Conservation (phyloP, 2,888 invertebrate species). For the Carpatolechia fugitivella region DNA sequence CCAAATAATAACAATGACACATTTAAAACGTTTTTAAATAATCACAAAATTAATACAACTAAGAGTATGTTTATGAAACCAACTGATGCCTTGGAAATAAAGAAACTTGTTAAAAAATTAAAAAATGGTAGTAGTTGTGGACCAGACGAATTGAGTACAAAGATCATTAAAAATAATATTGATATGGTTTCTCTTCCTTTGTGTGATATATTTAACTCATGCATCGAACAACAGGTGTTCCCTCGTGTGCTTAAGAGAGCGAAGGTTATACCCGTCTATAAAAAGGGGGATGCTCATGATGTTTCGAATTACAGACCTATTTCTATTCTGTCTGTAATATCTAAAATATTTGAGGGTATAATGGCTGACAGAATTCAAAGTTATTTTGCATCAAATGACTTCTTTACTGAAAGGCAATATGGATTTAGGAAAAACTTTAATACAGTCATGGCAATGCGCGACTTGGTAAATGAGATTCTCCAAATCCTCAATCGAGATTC, state of each 20-base stretch:
- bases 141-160: neutral
- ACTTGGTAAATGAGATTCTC: neutral
- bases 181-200: neutral
- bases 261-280: neutral
- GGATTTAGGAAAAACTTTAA: neutral
- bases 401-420: neutral
- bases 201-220: neutral
- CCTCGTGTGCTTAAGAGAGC: neutral
- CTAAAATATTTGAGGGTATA: neutral
- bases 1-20: neutral
- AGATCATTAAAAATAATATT: neutral
- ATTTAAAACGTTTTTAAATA: neutral
- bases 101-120: neutral
- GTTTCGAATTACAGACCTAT: neutral
- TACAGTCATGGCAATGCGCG: neutral
- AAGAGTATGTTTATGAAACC: neutral
- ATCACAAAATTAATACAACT: neutral
- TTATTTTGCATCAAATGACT: neutral
- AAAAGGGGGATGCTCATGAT: neutral
- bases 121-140: neutral
- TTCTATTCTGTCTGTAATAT: neutral
- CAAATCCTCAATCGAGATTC: neutral
- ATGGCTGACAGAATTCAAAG: neutral
- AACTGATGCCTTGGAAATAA: neutral
- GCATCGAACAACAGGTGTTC: neutral